Conservation (phyloP, 2,797 vertebrate species). For the Lepus townsendii region DNA sequence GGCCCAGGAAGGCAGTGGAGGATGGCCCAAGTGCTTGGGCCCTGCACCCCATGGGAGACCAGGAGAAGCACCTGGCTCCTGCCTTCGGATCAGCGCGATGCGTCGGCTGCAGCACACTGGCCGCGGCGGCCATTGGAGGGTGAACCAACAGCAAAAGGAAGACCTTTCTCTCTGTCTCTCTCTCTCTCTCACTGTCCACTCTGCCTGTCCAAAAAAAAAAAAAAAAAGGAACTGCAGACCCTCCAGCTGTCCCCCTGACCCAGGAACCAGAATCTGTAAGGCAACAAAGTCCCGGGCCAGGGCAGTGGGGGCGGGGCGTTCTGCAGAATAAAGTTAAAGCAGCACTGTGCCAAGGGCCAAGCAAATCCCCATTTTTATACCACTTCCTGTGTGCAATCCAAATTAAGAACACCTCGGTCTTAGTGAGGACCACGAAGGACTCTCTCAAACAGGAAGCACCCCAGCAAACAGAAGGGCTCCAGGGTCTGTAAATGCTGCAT, state of each 20-base stretch:
- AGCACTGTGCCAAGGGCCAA: not conserved
- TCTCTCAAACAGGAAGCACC: not conserved
- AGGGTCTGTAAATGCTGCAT: not conserved
- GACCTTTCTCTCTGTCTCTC: too few relatives aligned
- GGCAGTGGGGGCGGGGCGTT: too few relatives aligned
- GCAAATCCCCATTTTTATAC: not conserved
- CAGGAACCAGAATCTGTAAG: not conserved
- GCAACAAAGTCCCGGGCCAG: not conserved
- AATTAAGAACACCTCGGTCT: not conserved
- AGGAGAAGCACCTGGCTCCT: too few relatives aligned
- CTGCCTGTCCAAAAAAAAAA: too few relatives aligned
- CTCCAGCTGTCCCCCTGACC: not conserved
- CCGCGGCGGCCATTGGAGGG: too few relatives aligned
- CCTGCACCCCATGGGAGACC: too few relatives aligned
- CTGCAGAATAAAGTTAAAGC: not conserved
- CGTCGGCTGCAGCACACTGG: too few relatives aligned
- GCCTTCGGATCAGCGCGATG: too few relatives aligned
- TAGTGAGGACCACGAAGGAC: not conserved
- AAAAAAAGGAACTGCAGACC: not conserved
- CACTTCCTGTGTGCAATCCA: not conserved
- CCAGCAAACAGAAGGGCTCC: not conserved
- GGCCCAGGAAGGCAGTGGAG: too few relatives aligned
- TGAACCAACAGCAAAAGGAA: too few relatives aligned
- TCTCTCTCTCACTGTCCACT: too few relatives aligned
- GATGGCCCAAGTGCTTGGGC: too few relatives aligned